Evolutionary conservation across 2,888 invertebrate genomes (phyloP).

Genomic region (Ophonus ardosiacus): DNA sequence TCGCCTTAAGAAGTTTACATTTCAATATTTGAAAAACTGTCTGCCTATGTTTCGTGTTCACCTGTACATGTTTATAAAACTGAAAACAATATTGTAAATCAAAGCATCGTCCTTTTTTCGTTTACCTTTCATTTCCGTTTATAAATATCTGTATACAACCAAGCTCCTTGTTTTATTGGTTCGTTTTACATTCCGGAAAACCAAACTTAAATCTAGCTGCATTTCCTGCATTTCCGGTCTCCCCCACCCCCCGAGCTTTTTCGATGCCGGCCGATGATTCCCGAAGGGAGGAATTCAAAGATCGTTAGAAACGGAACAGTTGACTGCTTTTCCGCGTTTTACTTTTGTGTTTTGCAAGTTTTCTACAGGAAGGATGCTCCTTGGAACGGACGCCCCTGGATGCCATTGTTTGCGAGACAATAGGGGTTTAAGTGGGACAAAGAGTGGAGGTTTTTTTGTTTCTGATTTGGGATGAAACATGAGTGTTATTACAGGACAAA

Average conservation of each 20-base stretch:
- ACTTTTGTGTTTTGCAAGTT: conserved; percentile 38
- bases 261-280: neutral
- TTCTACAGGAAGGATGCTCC: conserved; percentile 3
- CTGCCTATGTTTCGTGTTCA: too few relatives aligned
- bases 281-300: conserved; percentile 39
- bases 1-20: too few relatives aligned
- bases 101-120: too few relatives aligned
- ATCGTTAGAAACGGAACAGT: conserved; percentile 48
- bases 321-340: conserved; percentile 34
- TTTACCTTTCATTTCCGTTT: too few relatives aligned
- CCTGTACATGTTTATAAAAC: too few relatives aligned
- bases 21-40: too few relatives aligned
- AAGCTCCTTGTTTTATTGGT: neutral
- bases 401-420: neutral
- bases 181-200: neutral
- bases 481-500: neutral
- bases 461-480: neutral
- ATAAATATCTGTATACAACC: too few relatives aligned
- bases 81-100: too few relatives aligned
- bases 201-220: neutral
- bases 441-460: neutral
- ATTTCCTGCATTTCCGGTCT: conserved; percentile 17
- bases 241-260: neutral
- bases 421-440: neutral
- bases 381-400: neutral